Percentiles rank a stretch among this genome's conserved stretches.
phyloP scores from a whole-genome alignment of 1,140 invertebrate species.

The Gerris buenoi region DNA sequence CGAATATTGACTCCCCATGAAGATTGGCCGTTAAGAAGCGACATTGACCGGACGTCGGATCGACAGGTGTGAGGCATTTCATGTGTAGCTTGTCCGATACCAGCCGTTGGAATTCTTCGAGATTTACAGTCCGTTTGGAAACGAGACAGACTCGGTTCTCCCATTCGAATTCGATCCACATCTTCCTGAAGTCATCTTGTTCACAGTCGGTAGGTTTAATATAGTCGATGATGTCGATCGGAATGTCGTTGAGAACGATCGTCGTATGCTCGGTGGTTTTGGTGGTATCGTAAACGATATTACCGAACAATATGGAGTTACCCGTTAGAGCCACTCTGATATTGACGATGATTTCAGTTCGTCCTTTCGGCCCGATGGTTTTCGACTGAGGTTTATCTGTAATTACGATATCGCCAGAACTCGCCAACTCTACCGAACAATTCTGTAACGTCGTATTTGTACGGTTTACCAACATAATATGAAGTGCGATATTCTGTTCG shows the following conservation, averaged over 20 bases:
- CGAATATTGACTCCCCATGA: conserved; percentile 97
- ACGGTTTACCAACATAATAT: conserved; percentile 94
- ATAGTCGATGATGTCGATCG: conserved; percentile 99
- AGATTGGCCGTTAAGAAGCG: conserved; percentile 98
- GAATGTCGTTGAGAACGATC: conserved; percentile 66
- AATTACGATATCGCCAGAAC: conserved; percentile 89
- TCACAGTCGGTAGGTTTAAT: conserved; percentile 89
- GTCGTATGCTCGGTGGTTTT: conserved; percentile 80
- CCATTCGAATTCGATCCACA: conserved; percentile 99
- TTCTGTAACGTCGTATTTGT: conserved; percentile 96
- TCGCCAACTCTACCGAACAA: conserved; percentile 91
- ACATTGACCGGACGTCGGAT: conserved; percentile 85
- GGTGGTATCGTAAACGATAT: conserved; percentile 91
- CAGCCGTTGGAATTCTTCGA: conserved; percentile 83
- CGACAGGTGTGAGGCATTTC: conserved; percentile 94
- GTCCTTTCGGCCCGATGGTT: conserved; percentile 88
- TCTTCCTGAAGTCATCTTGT: conserved; percentile 88
- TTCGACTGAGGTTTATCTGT: conserved; percentile 95
- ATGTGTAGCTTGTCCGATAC: conserved; percentile 91
- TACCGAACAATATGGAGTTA: conserved; percentile 98
- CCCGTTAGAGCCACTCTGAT: conserved; percentile 91
- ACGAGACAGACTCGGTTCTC: conserved; percentile 85
- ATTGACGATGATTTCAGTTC: conserved; percentile 93
- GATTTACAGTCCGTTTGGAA: conserved; percentile 80
- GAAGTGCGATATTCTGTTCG: conserved; percentile 93